Conservation (phyloP, 2,797 vertebrate genomes). For the Poeciliopsis infans region DNA sequence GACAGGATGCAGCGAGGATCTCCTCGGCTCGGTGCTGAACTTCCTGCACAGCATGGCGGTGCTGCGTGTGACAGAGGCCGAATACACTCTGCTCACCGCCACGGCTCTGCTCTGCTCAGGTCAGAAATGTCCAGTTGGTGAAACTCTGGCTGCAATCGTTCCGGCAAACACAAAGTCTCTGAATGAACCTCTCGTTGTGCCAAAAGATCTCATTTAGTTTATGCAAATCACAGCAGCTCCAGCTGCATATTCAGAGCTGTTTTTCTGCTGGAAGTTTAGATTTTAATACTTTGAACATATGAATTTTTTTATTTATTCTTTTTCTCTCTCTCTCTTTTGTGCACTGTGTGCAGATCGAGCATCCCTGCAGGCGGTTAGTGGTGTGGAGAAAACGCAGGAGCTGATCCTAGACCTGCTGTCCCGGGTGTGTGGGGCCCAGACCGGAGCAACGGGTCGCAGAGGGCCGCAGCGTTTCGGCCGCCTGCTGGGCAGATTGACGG, state of each 20-base stretch:
- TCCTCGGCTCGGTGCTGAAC: conserved; percentile 86
- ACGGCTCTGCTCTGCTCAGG: conserved; percentile 93
- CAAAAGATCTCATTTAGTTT: background rate
- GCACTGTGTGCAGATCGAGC: conserved; percentile 69
- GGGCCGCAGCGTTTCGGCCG: conserved; percentile 91
- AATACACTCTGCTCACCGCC: conserved; percentile 90
- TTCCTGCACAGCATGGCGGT: conserved; percentile 93
- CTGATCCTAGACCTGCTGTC: conserved; percentile 91
- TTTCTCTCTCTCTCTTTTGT: too few relatives aligned
- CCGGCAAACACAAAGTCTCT: background rate
- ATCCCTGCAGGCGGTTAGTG: conserved; percentile 67
- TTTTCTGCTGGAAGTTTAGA: background rate
- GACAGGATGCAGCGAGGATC: conserved; percentile 86
- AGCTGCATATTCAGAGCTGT: background rate
- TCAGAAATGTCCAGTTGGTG: conserved; percentile 59
- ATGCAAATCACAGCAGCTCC: background rate
- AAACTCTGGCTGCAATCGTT: background rate
- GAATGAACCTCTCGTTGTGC: background rate
- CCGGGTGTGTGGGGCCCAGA: conserved; percentile 84
- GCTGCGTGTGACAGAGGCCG: conserved; percentile 85
- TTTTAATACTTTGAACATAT: too few relatives aligned
- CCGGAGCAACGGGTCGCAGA: conserved; percentile 72
- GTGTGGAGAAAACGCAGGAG: conserved; percentile 94
- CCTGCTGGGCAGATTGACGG: conserved; percentile 91
- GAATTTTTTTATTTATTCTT: too few relatives aligned